Conservation (phyloP, 1,140 invertebrate genomes). For the Orussus abietinus region DNA sequence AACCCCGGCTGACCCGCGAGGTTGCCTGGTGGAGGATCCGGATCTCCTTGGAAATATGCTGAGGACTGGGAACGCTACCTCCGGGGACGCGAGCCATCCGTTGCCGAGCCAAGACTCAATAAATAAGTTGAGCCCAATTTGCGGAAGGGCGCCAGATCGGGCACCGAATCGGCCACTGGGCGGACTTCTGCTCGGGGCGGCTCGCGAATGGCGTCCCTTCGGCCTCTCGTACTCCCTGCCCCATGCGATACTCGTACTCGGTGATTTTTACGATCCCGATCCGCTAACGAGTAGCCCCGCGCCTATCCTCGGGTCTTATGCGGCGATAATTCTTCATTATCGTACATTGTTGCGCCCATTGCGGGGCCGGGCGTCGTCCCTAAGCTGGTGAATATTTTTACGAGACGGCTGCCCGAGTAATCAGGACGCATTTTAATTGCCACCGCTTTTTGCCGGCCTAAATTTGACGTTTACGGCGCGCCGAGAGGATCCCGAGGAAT, state of each 20-base stretch:
- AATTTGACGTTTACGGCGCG: slow-evolving; percentile 27
- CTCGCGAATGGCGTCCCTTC: too few relatives aligned
- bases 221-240: too few relatives aligned
- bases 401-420: slow-evolving; percentile 22
- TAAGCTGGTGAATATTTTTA: slow-evolving; percentile 18
- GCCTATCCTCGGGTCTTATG: slow-evolving; percentile 43
- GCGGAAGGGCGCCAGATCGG: too few relatives aligned
- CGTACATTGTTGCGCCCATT: slow-evolving; percentile 47
- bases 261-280: slow-evolving; percentile 48
- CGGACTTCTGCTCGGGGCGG: too few relatives aligned
- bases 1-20: too few relatives aligned
- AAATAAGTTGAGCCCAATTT: too few relatives aligned
- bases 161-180: too few relatives aligned
- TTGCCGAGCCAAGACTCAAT: too few relatives aligned
- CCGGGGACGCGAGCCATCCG: too few relatives aligned
- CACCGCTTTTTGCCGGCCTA: slow-evolving; percentile 18
- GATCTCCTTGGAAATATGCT: too few relatives aligned
- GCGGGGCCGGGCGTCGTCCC: slow-evolving; percentile 7
- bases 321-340: slow-evolving; percentile 55
- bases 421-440: slow-evolving; percentile 44
- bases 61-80: too few relatives aligned
- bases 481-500: slow-evolving; percentile 19
- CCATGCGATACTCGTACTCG: slow-evolving; percentile 19
- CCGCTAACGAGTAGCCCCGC: slow-evolving; percentile 46
- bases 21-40: too few relatives aligned